Evolutionary conservation across 1,140 invertebrate species (phyloP).

Genomic region (Sycophila sp.): DNA sequence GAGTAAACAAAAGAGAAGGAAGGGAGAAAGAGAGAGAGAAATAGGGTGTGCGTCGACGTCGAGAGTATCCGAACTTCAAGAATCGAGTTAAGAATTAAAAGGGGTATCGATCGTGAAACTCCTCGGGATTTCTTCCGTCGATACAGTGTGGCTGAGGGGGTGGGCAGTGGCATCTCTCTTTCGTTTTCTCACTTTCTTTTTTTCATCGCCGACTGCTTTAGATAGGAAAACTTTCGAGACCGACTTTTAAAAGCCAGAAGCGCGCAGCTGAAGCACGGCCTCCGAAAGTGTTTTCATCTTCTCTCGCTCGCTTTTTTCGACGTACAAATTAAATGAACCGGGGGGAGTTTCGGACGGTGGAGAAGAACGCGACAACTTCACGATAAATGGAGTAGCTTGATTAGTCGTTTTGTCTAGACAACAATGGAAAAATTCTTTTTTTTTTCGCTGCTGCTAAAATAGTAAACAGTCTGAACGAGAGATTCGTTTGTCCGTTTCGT

Average conservation of each 20-base stretch:
- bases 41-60: neutral
- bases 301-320: neutral
- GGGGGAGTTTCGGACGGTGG: conserved; percentile 3
- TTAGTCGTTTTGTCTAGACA: too few species aligned
- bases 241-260: conserved; percentile 31
- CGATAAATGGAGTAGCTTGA: too few species aligned
- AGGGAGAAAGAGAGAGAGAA: neutral
- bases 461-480: too few species aligned
- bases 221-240: conserved; percentile 29
- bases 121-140: neutral
- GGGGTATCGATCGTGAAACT: conserved; percentile 14
- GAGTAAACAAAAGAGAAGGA: conserved; percentile 13
- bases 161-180: conserved; percentile 1
- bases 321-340: conserved; percentile 20
- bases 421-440: too few species aligned
- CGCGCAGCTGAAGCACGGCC: neutral
- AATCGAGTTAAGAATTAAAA: conserved; percentile 37
- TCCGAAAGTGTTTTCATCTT: conserved; percentile 24
- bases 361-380: too few species aligned
- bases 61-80: too few species aligned
- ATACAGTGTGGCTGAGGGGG: neutral
- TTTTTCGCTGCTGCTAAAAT: too few species aligned
- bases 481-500: too few species aligned
- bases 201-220: neutral
- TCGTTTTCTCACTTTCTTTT: conserved; percentile 1